Conservation (phyloP, 2,113 vertebrate species). For the Mobula hypostoma region DNA sequence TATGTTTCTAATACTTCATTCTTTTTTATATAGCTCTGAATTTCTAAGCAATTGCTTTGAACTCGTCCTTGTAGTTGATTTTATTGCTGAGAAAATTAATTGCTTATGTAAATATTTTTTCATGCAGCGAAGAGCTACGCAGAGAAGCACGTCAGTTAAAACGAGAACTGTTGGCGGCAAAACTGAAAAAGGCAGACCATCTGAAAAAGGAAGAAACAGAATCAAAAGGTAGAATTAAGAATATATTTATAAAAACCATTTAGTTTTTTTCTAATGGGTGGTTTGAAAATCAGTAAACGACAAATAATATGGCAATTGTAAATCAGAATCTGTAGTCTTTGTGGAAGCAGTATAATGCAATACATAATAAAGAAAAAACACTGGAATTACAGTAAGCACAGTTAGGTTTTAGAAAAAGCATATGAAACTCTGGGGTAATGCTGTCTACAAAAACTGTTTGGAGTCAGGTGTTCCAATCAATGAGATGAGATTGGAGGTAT, state of each 20-base stretch:
- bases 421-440: too few relatives aligned
- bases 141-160: conserved; percentile 87
- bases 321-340: too few relatives aligned
- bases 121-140: conserved; percentile 79
- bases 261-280: background rate
- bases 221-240: conserved; percentile 59
- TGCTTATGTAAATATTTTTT: conserved; percentile 46
- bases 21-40: conserved; percentile 43
- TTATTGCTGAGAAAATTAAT: conserved; percentile 42
- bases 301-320: background rate
- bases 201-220: conserved; percentile 54
- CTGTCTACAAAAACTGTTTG: too few relatives aligned
- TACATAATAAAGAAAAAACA: too few relatives aligned
- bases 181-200: conserved; percentile 72
- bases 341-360: too few relatives aligned
- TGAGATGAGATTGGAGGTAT: too few relatives aligned
- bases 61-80: conserved; percentile 42
- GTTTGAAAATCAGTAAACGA: background rate
- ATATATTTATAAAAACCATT: background rate
- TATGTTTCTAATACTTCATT: conserved; percentile 38
- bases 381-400: too few relatives aligned
- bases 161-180: conserved; percentile 84
- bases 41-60: conserved; percentile 42
- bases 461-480: too few relatives aligned
- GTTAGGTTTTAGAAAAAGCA: too few relatives aligned